These are phyloP conservation scores for Drosophila kikkawai DNA, from an alignment of 1,140 invertebrate genomes.

Conservation along the genomic window DNA sequence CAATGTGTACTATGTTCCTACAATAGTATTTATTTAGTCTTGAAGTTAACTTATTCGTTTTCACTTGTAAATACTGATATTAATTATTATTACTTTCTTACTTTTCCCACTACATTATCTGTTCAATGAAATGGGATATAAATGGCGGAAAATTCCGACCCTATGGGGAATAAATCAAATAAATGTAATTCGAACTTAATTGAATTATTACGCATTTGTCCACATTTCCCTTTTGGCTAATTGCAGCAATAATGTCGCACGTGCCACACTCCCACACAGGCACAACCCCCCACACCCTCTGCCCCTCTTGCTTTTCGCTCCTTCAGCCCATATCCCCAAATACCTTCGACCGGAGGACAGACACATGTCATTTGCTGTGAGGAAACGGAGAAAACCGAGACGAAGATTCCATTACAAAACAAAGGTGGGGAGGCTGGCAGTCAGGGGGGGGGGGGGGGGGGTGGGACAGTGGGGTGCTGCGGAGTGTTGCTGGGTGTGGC, in stretches of 20 bases:
- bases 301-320: neutral
- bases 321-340: conserved; percentile 14
- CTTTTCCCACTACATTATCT: too few species aligned
- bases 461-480: neutral
- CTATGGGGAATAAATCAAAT: conserved; percentile 77
- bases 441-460: neutral
- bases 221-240: conserved; percentile 69
- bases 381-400: conserved; percentile 15
- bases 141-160: conserved; percentile 31
- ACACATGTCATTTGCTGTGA: conserved; percentile 57
- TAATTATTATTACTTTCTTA: neutral
- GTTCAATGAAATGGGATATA: neutral
- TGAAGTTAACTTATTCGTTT: neutral
- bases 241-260: conserved; percentile 81
- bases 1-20: too few species aligned
- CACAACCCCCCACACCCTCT: neutral
- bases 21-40: neutral
- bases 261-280: conserved; percentile 38
- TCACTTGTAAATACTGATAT: neutral
- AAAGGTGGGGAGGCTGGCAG: conserved; percentile 17
- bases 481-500: neutral
- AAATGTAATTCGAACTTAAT: conserved; percentile 79
- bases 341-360: conserved; percentile 41
- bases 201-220: conserved; percentile 81
- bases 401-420: conserved; percentile 67